Base-by-base conservation (phyloP, 2,797 vertebrate species). In the Enteromius viviparus region DNA sequence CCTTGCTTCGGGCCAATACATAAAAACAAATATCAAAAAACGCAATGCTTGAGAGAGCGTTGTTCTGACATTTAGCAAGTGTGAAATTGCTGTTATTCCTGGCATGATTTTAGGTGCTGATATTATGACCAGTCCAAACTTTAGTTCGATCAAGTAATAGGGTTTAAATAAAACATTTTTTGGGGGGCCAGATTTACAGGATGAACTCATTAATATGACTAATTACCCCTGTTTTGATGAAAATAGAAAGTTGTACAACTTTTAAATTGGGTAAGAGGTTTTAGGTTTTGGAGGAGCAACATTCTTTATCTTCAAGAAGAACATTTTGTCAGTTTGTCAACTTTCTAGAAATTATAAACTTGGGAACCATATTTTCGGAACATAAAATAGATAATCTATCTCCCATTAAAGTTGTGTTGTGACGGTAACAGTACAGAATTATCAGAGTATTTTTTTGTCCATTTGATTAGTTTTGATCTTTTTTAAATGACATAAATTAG, bases 21-120 rank as follows among this genome's bases (percentile, higher is more conserved):
- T 42, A 29, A 68, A 23, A 45, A n/a, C 23, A 76, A 15, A 75
- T 76, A 62, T 26, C 14, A 71, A 29, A 71, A n/a, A 71, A 70
- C 37, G 17, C 34, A 65, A 17, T 76, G 65, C 34, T 70, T 21
- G 23, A 76, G 37, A 76, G 80, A 76, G 17, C 45, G 49, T 66
- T 68, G 80, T 51, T 55, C 37, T 76, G 65, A 83, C 75, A 62
- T 83, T 69, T 77, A 45, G 37, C 19, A 12, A 77, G 74, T 58
- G 78, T 71, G 78, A 58, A 71, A 83, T 70, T 83, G 37, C 77
- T 83, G 77, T 55, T 76, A 32, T 42, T 55, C 32, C 47, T 53
- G 37, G 40, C 19, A 66, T 70, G 65, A 62, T 70, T 78, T 74
- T 62, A 62, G 29, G 5, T 34, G 53, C 40, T 11, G 19, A 66